Evolutionary conservation across 2,888 invertebrate genomes (phyloP).

Genomic region (Nemotelus nigrinus): DNA sequence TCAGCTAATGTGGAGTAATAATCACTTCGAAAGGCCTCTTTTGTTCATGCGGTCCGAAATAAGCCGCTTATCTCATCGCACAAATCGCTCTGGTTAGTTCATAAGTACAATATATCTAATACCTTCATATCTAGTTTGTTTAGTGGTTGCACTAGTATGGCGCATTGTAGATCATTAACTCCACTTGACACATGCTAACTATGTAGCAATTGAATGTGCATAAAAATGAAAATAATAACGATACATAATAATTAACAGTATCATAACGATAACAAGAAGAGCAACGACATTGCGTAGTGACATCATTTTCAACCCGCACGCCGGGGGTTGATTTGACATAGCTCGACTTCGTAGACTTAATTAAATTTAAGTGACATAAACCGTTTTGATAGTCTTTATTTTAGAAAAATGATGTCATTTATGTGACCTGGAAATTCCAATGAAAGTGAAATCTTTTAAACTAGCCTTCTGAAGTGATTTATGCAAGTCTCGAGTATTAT

Average conservation of each 20-base stretch:
- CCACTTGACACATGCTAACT: conserved; percentile 26
- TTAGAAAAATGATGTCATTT: conserved; percentile 30
- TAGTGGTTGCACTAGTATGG: neutral
- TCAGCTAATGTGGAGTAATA: no score
- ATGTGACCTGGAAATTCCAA: neutral
- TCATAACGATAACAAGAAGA: neutral
- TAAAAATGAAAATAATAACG: conserved; percentile 21
- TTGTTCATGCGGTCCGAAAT: neutral
- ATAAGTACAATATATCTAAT: neutral
- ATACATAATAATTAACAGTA: conserved; percentile 20
- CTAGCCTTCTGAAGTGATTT: no score
- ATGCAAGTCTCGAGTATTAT: no score
- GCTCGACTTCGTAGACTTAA: neutral
- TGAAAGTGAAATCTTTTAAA: neutral
- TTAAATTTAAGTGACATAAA: conserved; percentile 20
- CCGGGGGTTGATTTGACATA: neutral
- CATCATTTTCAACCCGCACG: neutral
- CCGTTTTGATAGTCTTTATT: neutral
- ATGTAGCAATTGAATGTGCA: conserved; percentile 7
- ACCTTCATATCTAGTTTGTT: neutral
- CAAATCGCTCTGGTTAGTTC: neutral
- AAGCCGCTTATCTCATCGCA: conserved; percentile 1
- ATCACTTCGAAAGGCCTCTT: neutral
- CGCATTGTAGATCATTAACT: conserved; percentile 1
- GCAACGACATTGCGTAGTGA: neutral